These are phyloP conservation scores for honey bee (Apis mellifera) DNA, from an alignment of 1,140 invertebrate species.

Conservation along the genomic window DNA sequence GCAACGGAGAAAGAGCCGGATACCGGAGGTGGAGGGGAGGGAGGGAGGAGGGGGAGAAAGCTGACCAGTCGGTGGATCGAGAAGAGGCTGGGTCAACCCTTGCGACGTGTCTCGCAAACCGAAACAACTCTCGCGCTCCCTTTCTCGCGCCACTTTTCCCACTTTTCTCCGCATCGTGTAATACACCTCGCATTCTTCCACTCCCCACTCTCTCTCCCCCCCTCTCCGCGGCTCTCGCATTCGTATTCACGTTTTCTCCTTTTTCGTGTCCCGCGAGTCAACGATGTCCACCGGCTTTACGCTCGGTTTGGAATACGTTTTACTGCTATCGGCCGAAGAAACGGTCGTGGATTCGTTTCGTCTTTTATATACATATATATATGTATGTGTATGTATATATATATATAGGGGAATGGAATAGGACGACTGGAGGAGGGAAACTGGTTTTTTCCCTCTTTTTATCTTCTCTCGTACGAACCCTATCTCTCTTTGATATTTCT, in stretches of 20 bases:
- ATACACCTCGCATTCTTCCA: too few relatives aligned
- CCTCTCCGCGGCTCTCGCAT: background rate
- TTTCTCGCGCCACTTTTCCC: slow-evolving; percentile 32
- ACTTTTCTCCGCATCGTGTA: slow-evolving; percentile 35
- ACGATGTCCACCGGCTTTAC: slow-evolving; percentile 62
- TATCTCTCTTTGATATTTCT: background rate
- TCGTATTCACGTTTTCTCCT: slow-evolving; percentile 33
- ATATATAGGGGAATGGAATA: background rate
- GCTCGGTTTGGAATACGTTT: slow-evolving; percentile 65
- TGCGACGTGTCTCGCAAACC: slow-evolving; percentile 80
- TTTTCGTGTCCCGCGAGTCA: slow-evolving; percentile 46
- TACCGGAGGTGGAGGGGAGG: slow-evolving; percentile 35
- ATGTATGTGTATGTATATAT: too few relatives aligned
- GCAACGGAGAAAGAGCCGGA: slow-evolving; percentile 48
- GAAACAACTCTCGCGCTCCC: slow-evolving; percentile 69
- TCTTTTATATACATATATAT: background rate
- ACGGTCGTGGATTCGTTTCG: slow-evolving; percentile 34
- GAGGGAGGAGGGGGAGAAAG: slow-evolving; percentile 43
- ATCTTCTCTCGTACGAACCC: background rate
- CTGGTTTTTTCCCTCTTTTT: background rate
- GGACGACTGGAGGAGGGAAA: background rate
- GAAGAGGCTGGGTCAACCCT: slow-evolving; percentile 70
- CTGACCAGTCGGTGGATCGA: slow-evolving; percentile 53
- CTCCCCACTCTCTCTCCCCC: too few relatives aligned
- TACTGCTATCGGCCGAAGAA: slow-evolving; percentile 62